These are phyloP conservation scores for Agraylea sexmaculata DNA, from an alignment of 1,140 invertebrate genomes.

Conservation along the genomic window DNA sequence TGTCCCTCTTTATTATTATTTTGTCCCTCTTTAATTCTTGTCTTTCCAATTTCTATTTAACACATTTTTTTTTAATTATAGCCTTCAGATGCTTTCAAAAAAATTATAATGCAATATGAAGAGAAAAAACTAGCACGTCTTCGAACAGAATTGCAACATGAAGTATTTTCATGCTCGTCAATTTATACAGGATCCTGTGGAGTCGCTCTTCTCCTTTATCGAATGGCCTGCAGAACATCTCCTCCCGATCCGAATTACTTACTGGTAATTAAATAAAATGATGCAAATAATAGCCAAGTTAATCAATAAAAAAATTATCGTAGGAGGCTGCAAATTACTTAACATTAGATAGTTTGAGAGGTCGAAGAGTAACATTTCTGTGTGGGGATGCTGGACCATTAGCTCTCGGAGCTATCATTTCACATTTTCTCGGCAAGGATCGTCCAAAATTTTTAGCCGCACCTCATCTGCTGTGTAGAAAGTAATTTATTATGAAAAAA, in stretches of 20 bases:
- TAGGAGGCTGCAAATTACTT: constrained; percentile 40
- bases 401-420: constrained; percentile 54
- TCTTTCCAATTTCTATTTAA: too few species aligned
- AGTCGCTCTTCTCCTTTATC: constrained; percentile 13
- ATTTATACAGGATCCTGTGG: constrained; percentile 18
- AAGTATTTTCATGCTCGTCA: constrained; percentile 14
- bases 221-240: constrained; percentile 9
- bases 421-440: constrained; percentile 38
- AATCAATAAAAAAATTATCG: constrained; percentile 18
- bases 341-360: constrained; percentile 36
- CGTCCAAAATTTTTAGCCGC: constrained; percentile 17
- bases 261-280: neutral
- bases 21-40: too few species aligned
- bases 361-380: constrained; percentile 52
- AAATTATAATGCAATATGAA: constrained; percentile 7
- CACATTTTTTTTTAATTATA: too few species aligned
- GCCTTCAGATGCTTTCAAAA: constrained; percentile 10
- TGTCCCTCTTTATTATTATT: too few species aligned
- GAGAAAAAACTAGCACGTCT: neutral
- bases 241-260: neutral
- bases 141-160: neutral
- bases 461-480: neutral
- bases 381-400: constrained; percentile 69
- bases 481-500: neutral
- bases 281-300: neutral